Evolutionary conservation across 2,888 invertebrate genomes (phyloP), one percentile per base, ranked within the genome.

Genomic region (Meganola albula): DNA sequence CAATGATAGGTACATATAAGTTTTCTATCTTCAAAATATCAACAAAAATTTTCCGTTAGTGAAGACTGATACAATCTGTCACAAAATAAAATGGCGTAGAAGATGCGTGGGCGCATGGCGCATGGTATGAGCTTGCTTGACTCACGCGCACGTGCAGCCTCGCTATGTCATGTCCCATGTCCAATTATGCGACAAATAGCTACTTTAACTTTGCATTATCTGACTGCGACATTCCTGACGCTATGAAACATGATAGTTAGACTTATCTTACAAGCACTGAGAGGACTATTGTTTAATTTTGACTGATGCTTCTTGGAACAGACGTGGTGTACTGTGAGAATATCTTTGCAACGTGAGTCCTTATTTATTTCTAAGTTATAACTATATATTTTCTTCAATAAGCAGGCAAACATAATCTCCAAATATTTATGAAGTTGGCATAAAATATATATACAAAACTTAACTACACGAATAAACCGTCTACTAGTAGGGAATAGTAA

Each of bases 141-240:
- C 40, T 71, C 71, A 71, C 33, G 43, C 66, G 71, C 77, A 78
- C 64, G 69, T 69, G 68, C 75, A 75, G 46, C 51, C 25, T 27
- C 34, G 53, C 55, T 58, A 62, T 59, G 59, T 59, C 65, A 63
- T 65, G 62, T 63, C 57, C 51, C 54, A 67, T 68, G 65, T 59
- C 68, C 70, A 73, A 68, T 68, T 70, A 69, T 58, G 58, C 52
- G 63, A 56, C 55, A 59, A 63, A 59, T 54, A 48, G 44, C 45
- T 52, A 49, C 48, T 51, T n/a, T n/a, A n/a, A n/a, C n/a, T n/a
- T 51, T 42, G 46, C 44, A 52, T 52, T 58, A 48, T 40, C 47
- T 44, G 25, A 22, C 28, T 32, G 27, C 37, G 36, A 28, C 42
- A 48, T 48, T 44, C 48, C 45, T 49, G 31, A 41, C 35, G 36